Percentiles rank a stretch among this genome's conserved stretches.
These are phyloP conservation scores for Morinoia aosen DNA, from an alignment of 2,888 invertebrate genomes.

Conservation along the genomic window DNA sequence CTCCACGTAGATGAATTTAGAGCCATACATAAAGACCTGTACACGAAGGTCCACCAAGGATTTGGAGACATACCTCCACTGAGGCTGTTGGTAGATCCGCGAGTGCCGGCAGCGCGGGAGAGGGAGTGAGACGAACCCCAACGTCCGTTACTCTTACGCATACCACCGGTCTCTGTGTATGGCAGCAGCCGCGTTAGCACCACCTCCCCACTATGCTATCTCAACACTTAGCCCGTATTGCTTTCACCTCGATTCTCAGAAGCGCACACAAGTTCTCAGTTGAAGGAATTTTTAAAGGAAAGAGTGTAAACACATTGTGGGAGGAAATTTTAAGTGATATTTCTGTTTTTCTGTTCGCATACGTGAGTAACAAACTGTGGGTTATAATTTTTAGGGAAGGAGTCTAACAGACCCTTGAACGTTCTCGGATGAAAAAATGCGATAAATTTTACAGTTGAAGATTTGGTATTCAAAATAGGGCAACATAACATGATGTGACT, in stretches of 20 bases:
- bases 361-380: neutral
- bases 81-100: conserved; percentile 65
- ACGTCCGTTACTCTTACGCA: conserved; percentile 66
- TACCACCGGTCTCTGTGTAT: conserved; percentile 19
- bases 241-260: conserved; percentile 7
- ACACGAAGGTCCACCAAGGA: neutral
- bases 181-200: conserved; percentile 18
- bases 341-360: neutral
- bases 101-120: conserved; percentile 63
- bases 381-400: neutral
- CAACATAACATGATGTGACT: neutral
- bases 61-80: conserved; percentile 60
- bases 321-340: neutral
- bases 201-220: neutral
- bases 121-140: conserved; percentile 67
- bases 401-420: neutral
- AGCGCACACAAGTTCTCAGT: neutral
- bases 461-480: neutral
- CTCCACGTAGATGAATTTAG: neutral
- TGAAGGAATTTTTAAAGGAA: neutral
- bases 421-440: neutral
- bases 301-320: neutral
- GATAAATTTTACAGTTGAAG: neutral
- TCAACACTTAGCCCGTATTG: conserved; percentile 28
- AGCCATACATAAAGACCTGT: neutral